Evolutionary conservation across 1,140 invertebrate species (phyloP).

Genomic region (Copidosoma floridanum): DNA sequence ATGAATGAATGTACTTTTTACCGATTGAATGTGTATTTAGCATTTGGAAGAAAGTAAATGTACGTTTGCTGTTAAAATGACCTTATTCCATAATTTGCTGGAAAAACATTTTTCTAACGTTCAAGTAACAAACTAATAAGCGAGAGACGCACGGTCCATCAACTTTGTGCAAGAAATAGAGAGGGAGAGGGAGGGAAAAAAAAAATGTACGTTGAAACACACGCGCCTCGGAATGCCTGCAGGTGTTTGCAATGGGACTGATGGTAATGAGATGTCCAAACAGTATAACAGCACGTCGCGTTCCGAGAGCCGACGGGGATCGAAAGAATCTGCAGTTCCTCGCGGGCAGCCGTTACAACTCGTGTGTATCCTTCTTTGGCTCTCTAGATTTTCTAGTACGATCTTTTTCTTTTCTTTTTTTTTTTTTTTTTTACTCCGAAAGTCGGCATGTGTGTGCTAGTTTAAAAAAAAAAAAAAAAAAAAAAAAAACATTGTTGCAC

Average conservation of each 20-base stretch:
- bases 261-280: slow-evolving; percentile 26
- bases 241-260: slow-evolving; percentile 19
- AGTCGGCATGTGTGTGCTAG: too few species aligned
- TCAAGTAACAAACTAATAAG: background rate
- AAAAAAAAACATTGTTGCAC: too few species aligned
- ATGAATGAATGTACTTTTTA: background rate
- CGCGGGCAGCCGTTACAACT: slow-evolving; percentile 2
- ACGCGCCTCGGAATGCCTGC: slow-evolving; percentile 5
- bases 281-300: slow-evolving; percentile 10
- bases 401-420: too few species aligned
- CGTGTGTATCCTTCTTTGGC: background rate
- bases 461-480: too few species aligned
- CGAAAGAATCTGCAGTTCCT: slow-evolving; percentile 19
- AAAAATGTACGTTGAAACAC: slow-evolving; percentile 11
- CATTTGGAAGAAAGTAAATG: too few species aligned
- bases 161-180: slow-evolving; percentile 16
- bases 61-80: too few species aligned
- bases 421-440: too few species aligned
- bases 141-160: background rate
- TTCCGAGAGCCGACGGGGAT: slow-evolving; percentile 2
- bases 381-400: background rate
- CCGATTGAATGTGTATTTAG: background rate
- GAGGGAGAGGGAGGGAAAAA: too few species aligned
- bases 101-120: background rate
- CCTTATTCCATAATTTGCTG: too few species aligned